phyloP scores from a whole-genome alignment of 2,113 vertebrate species.

The Pogonocichla stellata region DNA sequence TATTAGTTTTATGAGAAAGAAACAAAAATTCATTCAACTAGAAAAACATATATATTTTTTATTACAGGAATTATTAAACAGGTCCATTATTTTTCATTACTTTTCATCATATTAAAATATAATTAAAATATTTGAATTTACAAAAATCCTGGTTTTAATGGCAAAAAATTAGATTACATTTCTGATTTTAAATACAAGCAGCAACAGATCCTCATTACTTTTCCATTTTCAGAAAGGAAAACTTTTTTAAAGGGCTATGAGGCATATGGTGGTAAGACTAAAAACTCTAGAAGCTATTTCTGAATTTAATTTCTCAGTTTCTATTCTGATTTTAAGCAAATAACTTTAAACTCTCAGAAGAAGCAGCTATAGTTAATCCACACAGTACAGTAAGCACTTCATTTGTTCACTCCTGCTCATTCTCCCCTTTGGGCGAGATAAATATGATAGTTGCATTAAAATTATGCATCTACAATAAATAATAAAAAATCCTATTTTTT shows the following conservation, averaged over 20 bases:
- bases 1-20: neutral
- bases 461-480: neutral
- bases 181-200: fast-evolving
- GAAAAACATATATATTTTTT: neutral
- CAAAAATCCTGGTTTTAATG: neutral
- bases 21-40: neutral
- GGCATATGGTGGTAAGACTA: fast-evolving
- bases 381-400: neutral
- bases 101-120: neutral
- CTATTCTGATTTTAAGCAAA: neutral
- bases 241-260: neutral
- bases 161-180: neutral
- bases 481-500: neutral
- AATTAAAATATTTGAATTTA: neutral
- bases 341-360: neutral
- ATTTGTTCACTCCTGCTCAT: neutral
- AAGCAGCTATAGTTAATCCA: neutral
- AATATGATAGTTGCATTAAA: neutral
- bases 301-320: neutral
- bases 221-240: neutral
- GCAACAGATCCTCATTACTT: neutral
- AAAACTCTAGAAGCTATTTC: neutral
- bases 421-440: neutral
- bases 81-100: neutral
- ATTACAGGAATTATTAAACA: neutral